Conservation (phyloP, 1,140 invertebrate species). For the Brachionus rotundiformis region DNA sequence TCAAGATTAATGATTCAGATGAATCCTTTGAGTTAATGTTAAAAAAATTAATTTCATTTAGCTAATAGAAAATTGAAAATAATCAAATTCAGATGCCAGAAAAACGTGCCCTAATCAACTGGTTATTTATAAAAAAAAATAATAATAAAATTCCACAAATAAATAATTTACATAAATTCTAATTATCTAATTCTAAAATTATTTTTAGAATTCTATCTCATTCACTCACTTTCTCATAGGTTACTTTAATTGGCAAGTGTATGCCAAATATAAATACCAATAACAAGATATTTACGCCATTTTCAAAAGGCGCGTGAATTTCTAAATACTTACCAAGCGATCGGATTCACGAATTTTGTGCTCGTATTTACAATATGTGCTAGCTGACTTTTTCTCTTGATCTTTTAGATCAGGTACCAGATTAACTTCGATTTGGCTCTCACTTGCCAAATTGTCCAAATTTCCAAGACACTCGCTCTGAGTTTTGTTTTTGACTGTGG, state of each 20-base stretch:
- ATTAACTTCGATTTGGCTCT: not conserved
- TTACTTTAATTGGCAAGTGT: slow-evolving; percentile 5
- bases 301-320: not conserved
- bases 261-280: slow-evolving; percentile 4
- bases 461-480: not conserved
- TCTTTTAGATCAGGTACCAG: not conserved
- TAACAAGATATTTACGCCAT: not conserved
- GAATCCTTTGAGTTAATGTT: not conserved
- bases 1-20: not conserved
- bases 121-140: not conserved
- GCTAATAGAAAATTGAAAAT: not conserved
- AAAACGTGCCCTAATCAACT: slow-evolving; percentile 11
- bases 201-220: not conserved
- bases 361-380: slow-evolving; percentile 6
- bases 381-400: not conserved
- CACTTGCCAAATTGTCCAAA: slow-evolving; percentile 1
- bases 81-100: not conserved
- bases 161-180: slow-evolving; percentile 5
- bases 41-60: not conserved
- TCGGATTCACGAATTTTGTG: not conserved
- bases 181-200: not conserved
- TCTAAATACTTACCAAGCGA: not conserved
- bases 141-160: not conserved
- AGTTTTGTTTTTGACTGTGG: not conserved
- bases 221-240: not conserved